phyloP scores from a whole-genome alignment of 2,797 vertebrate genomes.

The Phoxinus dragarum region DNA sequence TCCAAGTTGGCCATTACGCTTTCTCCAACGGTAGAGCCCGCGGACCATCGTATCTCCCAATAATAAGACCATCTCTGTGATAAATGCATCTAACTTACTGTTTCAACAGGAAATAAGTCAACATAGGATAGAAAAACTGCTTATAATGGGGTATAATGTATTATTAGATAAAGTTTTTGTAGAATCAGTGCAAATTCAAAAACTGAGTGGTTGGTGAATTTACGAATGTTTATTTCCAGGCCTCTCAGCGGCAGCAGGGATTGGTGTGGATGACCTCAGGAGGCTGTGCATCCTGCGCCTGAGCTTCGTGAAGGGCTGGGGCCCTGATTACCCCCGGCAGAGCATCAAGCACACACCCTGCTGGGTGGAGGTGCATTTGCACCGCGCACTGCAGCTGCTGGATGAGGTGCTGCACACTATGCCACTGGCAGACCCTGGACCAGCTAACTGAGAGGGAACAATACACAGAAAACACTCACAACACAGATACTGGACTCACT shows the following conservation, averaged over 20 bases:
- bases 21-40: no score
- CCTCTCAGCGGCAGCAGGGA: slow-evolving; percentile 79
- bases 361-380: slow-evolving; percentile 85
- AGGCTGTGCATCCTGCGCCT: slow-evolving; percentile 82
- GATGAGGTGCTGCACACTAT: slow-evolving; percentile 85
- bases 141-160: not conserved
- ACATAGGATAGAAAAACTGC: not conserved
- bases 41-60: not conserved
- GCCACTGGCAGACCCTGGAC: slow-evolving; percentile 77
- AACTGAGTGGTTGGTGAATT: not conserved
- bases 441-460: slow-evolving; percentile 70
- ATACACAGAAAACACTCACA: slow-evolving; percentile 26
- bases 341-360: slow-evolving; percentile 86
- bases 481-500: slow-evolving; percentile 26
- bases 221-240: slow-evolving; percentile 63
- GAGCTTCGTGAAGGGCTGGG: slow-evolving; percentile 86
- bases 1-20: not conserved
- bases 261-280: slow-evolving; percentile 81
- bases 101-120: not conserved
- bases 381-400: slow-evolving; percentile 82
- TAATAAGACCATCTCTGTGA: not conserved
- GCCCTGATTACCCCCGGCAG: slow-evolving; percentile 82
- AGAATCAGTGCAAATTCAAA: not conserved
- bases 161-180: not conserved
- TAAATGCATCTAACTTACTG: not conserved